A percentile compares a stretch with the other conserved stretches of the same genome.
phyloP scores from a whole-genome alignment of 2,888 invertebrate species.

The Tinea pellionella region DNA sequence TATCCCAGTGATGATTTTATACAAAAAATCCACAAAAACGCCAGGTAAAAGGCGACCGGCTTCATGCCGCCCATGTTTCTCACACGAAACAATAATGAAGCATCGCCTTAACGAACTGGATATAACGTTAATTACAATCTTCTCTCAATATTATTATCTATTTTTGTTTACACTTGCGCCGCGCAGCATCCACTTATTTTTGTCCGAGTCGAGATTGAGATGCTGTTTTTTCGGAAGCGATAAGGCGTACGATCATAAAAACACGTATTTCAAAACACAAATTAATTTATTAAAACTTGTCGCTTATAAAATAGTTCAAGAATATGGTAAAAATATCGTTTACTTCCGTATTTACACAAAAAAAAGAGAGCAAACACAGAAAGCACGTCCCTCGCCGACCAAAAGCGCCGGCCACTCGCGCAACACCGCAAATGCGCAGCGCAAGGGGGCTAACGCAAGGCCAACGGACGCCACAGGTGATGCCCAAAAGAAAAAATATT shows the following conservation, averaged over 20 bases:
- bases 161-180: conserved; percentile 6
- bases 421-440: too few relatives aligned
- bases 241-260: not conserved
- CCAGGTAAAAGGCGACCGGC: not conserved
- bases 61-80: not conserved
- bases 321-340: not conserved
- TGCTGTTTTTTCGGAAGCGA: not conserved
- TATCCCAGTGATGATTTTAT: not conserved
- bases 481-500: too few relatives aligned
- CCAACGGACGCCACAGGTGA: too few relatives aligned
- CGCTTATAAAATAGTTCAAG: not conserved
- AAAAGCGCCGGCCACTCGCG: not conserved
- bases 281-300: not conserved
- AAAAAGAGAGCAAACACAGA: not conserved
- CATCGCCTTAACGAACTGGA: not conserved
- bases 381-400: not conserved
- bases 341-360: not conserved
- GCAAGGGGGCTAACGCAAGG: too few relatives aligned
- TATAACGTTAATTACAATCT: not conserved
- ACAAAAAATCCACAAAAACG: not conserved
- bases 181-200: conserved; percentile 7
- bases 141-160: not conserved
- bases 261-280: not conserved
- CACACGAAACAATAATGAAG: not conserved
- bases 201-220: not conserved